A percentile compares a stretch with the other conserved stretches of the same genome.
phyloP scores from a whole-genome alignment of 2,888 invertebrate species.

The Aromia moschata region DNA sequence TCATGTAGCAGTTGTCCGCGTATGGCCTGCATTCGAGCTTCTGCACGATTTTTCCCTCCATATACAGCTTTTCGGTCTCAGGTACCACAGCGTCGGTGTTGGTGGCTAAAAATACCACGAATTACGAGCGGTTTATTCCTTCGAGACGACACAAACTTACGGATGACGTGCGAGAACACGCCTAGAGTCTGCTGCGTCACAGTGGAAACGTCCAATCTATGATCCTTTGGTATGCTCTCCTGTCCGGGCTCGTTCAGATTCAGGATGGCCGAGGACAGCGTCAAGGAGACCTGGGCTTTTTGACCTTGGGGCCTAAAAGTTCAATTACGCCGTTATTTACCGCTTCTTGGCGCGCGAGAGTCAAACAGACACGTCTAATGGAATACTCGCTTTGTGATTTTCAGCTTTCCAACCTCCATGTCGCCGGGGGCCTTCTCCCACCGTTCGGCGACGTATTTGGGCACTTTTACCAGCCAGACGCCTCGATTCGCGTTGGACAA shows the following conservation, averaged over 20 bases:
- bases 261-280: conserved; percentile 82
- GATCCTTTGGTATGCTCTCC: conserved; percentile 88
- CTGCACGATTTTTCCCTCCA: conserved; percentile 97
- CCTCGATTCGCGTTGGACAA: conserved; percentile 88
- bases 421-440: conserved; percentile 94
- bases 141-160: conserved; percentile 64
- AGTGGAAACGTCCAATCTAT: conserved; percentile 89
- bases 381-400: conserved; percentile 75
- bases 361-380: neutral
- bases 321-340: neutral
- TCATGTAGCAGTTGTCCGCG: conserved; percentile 89
- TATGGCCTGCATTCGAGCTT: conserved; percentile 93
- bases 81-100: conserved; percentile 75
- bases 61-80: conserved; percentile 83
- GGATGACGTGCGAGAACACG: conserved; percentile 87
- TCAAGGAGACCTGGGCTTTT: conserved; percentile 87
- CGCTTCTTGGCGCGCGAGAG: neutral
- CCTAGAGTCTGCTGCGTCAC: conserved; percentile 92
- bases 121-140: neutral
- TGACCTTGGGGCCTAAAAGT: conserved; percentile 72
- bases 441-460: conserved; percentile 94
- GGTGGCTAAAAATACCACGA: no score
- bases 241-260: conserved; percentile 81
- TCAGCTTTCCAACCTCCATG: conserved; percentile 92
- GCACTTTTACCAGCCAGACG: conserved; percentile 96